A percentile compares a stretch with the other conserved stretches of the same genome.
Evolutionary conservation across 1,140 invertebrate genomes (phyloP).

Genomic region (Drosophila mauritiana): DNA sequence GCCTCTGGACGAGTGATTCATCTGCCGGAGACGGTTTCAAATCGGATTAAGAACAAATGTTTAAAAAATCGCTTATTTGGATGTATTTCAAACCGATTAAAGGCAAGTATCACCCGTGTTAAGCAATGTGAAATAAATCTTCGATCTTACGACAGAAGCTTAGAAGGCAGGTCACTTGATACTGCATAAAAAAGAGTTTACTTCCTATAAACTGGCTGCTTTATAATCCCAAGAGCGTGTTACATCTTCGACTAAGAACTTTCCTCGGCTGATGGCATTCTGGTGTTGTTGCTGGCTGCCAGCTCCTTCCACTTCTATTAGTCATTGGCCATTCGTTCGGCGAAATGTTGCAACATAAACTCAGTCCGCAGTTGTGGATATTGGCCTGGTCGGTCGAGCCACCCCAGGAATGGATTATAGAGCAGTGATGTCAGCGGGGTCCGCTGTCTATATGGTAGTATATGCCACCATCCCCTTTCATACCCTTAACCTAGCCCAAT

Average conservation of each 20-base stretch:
- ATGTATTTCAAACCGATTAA: not conserved
- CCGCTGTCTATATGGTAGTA: conserved; percentile 2
- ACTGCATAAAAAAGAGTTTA: not conserved
- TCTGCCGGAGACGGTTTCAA: not conserved
- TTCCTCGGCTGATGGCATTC: conserved; percentile 14
- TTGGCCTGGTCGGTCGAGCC: conserved; percentile 4
- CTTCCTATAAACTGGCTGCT: not conserved
- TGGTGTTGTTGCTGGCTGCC: conserved; percentile 18
- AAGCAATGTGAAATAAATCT: too few relatives aligned
- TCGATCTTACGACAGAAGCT: too few relatives aligned
- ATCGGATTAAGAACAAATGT: conserved; percentile 11
- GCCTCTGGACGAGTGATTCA: conserved; percentile 14
- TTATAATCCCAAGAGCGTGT: conserved; percentile 1
- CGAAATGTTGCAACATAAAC: conserved; percentile 66
- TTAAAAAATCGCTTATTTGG: not conserved
- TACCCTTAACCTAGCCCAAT: conserved; percentile 45
- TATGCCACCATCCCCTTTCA: not conserved
- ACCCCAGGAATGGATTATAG: conserved; percentile 31
- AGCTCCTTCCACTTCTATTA: conserved; percentile 46
- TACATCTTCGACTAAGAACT: conserved; percentile 7
- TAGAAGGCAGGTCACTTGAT: too few relatives aligned
- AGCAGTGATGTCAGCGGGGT: conserved; percentile 49
- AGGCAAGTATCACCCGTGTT: not conserved
- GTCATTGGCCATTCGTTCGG: conserved; percentile 57
- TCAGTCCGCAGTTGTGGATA: conserved; percentile 11